Percentiles rank a stretch among this genome's conserved stretches.
These are phyloP conservation scores for Goniozus legneri DNA, from an alignment of 1,140 invertebrate genomes.

Conservation along the genomic window DNA sequence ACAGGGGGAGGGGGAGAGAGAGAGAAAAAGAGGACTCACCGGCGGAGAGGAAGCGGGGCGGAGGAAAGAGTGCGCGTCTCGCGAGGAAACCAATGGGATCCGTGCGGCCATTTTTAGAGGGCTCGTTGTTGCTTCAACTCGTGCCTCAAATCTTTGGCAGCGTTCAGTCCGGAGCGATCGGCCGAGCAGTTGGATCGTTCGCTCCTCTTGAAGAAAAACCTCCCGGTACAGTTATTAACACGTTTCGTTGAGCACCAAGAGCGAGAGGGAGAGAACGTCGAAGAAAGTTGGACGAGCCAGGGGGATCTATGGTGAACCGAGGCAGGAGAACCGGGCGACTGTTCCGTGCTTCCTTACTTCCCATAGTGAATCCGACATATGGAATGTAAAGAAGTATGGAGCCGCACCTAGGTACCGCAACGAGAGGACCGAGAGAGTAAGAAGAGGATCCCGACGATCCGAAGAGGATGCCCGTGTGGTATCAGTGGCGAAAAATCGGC, in stretches of 20 bases:
- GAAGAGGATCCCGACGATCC: too few relatives aligned
- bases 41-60: too few relatives aligned
- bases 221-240: neutral
- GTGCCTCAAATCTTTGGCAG: conserved; percentile 40
- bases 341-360: conserved; percentile 95
- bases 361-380: conserved; percentile 84
- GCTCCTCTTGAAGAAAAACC: neutral
- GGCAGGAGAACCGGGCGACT: conserved; percentile 52
- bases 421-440: conserved; percentile 4
- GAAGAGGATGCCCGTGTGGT: too few relatives aligned
- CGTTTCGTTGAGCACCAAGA: neutral
- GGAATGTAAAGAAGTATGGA: conserved; percentile 99
- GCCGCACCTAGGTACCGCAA: conserved; percentile 55
- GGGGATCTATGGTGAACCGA: neutral
- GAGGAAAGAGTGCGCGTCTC: too few relatives aligned
- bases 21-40: too few relatives aligned
- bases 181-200: conserved; percentile 33
- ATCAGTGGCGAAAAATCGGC: too few relatives aligned
- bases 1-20: conserved; percentile 1
- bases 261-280: neutral
- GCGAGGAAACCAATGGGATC: conserved; percentile 52
- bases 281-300: neutral
- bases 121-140: conserved; percentile 35
- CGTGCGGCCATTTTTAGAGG: conserved; percentile 54
- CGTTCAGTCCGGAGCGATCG: conserved; percentile 54